Percentiles rank a stretch among this genome's conserved stretches.
Conservation (phyloP, 1,140 invertebrate species). For the Drosophila nigromelanica region DNA sequence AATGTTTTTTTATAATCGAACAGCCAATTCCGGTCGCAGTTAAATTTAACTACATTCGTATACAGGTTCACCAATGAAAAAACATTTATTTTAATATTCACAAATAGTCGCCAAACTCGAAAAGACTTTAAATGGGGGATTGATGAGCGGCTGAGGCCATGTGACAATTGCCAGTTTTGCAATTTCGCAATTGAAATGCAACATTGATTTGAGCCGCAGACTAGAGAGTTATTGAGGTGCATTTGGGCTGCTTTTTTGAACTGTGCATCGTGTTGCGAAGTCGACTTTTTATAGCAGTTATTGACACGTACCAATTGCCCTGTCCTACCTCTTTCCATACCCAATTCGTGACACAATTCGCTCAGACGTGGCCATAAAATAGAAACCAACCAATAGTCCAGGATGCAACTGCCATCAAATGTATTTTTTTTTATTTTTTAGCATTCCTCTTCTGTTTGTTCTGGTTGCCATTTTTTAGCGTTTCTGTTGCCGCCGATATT, state of each 20-base stretch:
- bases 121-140: slow-evolving; percentile 4
- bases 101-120: slow-evolving; percentile 33
- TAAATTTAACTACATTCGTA: slow-evolving; percentile 69
- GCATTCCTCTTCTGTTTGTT: slow-evolving; percentile 12
- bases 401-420: background rate
- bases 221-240: slow-evolving; percentile 70
- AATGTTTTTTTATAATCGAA: slow-evolving; percentile 27
- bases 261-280: slow-evolving; percentile 40
- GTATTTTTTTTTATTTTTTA: slow-evolving; percentile 18
- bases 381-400: slow-evolving; percentile 38
- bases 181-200: slow-evolving; percentile 79
- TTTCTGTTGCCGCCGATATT: slow-evolving; percentile 72
- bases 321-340: slow-evolving; percentile 4
- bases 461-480: slow-evolving; percentile 50
- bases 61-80: slow-evolving; percentile 41
- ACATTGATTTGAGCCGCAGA: slow-evolving; percentile 76
- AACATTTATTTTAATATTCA: slow-evolving; percentile 77
- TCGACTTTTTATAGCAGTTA: slow-evolving; percentile 73
- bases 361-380: slow-evolving; percentile 54
- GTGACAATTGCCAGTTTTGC: slow-evolving; percentile 43
- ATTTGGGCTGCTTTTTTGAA: slow-evolving; percentile 29
- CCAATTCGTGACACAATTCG: slow-evolving; percentile 38
- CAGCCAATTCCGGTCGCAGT: slow-evolving; percentile 61
- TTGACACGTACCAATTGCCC: slow-evolving; percentile 80
- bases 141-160: slow-evolving; percentile 20